Evolutionary conservation across 1,140 invertebrate genomes (phyloP).

Genomic region (Aphidius gifuensis): DNA sequence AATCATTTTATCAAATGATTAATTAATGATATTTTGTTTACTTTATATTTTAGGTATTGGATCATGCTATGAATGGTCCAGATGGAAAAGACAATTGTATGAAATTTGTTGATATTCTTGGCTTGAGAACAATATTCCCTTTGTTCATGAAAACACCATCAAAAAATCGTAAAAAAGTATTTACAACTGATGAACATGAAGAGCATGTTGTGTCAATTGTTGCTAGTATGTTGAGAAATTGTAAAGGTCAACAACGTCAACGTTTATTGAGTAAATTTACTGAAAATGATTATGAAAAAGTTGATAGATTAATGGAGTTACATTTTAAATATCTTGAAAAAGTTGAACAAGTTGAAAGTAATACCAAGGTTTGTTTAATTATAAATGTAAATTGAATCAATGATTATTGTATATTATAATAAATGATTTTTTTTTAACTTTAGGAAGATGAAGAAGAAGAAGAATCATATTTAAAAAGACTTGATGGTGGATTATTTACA

Average conservation of each 20-base stretch:
- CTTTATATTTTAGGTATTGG: conserved; percentile 61
- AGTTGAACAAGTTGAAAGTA: conserved; percentile 81
- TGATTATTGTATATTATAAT: not conserved
- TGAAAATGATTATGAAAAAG: conserved; percentile 98
- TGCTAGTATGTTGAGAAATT: conserved; percentile 88
- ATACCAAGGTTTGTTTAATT: conserved; percentile 45
- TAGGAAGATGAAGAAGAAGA: conserved; percentile 74
- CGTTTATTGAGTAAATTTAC: conserved; percentile 92
- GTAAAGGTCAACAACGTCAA: conserved; percentile 83
- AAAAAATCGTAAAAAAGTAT: conserved; percentile 77
- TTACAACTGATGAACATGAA: conserved; percentile 89
- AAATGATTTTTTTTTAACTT: conserved; percentile 20
- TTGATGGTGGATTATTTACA: conserved; percentile 93
- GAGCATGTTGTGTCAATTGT: conserved; percentile 95
- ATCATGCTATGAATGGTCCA: conserved; percentile 90
- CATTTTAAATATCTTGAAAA: conserved; percentile 98
- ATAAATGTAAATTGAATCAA: conserved; percentile 6
- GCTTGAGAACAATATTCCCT: conserved; percentile 93
- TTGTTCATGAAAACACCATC: conserved; percentile 98
- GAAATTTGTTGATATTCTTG: conserved; percentile 98
- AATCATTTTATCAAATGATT: not conserved
- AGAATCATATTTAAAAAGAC: conserved; percentile 79
- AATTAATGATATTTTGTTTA: not conserved
- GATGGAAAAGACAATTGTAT: conserved; percentile 95
- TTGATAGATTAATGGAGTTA: conserved; percentile 91